Percentiles rank a stretch among this genome's conserved stretches.
Conservation (phyloP, 1,140 invertebrate genomes). For the Chelonus insularis region DNA sequence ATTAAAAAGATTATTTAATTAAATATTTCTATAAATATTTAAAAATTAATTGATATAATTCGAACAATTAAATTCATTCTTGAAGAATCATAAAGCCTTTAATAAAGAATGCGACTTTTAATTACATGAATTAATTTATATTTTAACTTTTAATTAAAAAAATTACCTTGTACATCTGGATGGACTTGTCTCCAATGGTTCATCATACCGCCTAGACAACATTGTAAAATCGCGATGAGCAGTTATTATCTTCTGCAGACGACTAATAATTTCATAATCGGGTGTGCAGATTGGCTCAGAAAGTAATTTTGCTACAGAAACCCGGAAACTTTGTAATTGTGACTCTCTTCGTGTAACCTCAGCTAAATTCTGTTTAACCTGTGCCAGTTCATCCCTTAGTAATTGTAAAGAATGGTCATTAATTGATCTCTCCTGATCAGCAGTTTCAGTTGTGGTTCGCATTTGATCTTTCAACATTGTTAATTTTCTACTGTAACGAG, state of each 20-base stretch:
- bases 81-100: no score
- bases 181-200: conserved; percentile 59
- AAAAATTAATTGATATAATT: no score
- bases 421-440: conserved; percentile 71
- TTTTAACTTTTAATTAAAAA: no score
- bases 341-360: conserved; percentile 74
- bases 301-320: conserved; percentile 68
- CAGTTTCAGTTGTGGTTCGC: conserved; percentile 65
- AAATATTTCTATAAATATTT: no score
- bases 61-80: no score
- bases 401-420: conserved; percentile 70
- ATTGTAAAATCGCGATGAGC: conserved; percentile 78
- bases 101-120: no score
- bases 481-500: conserved; percentile 72
- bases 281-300: conserved; percentile 71
- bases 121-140: background rate
- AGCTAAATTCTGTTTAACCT: conserved; percentile 70
- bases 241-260: conserved; percentile 74
- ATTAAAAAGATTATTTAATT: no score
- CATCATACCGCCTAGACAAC: conserved; percentile 72
- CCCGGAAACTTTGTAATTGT: conserved; percentile 70
- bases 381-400: conserved; percentile 71
- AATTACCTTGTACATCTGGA: conserved; percentile 53
- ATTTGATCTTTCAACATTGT: conserved; percentile 72
- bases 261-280: conserved; percentile 76